A percentile compares a stretch with the other conserved stretches of the same genome.
Evolutionary conservation across 2,888 invertebrate species (phyloP).

Genomic region (Hemicrepidius hirtus): DNA sequence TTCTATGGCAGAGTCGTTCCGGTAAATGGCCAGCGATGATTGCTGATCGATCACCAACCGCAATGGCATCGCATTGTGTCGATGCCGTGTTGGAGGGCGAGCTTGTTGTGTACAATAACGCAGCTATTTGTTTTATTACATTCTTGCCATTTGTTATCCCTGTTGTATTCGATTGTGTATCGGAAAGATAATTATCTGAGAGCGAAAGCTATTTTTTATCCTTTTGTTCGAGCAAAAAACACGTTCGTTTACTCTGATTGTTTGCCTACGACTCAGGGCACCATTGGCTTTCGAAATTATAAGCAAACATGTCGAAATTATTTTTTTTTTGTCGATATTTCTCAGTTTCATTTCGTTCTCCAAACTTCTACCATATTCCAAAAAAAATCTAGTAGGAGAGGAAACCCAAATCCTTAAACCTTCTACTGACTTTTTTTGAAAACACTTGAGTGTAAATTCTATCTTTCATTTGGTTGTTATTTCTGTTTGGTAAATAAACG

Average conservation of each 20-base stretch:
- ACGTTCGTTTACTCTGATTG: slow-evolving; percentile 18
- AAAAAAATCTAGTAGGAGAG: too few species aligned
- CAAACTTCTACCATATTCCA: neutral
- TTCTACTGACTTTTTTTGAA: too few species aligned
- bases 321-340: neutral
- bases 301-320: slow-evolving; percentile 10
- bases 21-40: slow-evolving; percentile 60
- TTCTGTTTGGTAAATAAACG: too few species aligned
- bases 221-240: slow-evolving; percentile 12
- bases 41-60: slow-evolving; percentile 58
- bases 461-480: too few species aligned
- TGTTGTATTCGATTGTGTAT: slow-evolving; percentile 31
- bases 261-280: slow-evolving; percentile 9
- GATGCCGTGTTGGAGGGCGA: slow-evolving; percentile 25
- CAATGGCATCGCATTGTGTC: slow-evolving; percentile 47
- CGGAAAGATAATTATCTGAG: slow-evolving; percentile 31
- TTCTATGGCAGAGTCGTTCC: slow-evolving; percentile 56
- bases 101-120: slow-evolving; percentile 41
- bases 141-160: slow-evolving; percentile 43
- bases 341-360: neutral
- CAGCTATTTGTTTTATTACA: slow-evolving; percentile 47
- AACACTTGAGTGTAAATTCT: too few species aligned
- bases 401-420: too few species aligned
- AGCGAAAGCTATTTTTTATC: slow-evolving; percentile 27
- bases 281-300: slow-evolving; percentile 25